These are phyloP conservation scores for Saxicola maurus DNA, from an alignment of 2,797 vertebrate species.

Conservation along the genomic window DNA sequence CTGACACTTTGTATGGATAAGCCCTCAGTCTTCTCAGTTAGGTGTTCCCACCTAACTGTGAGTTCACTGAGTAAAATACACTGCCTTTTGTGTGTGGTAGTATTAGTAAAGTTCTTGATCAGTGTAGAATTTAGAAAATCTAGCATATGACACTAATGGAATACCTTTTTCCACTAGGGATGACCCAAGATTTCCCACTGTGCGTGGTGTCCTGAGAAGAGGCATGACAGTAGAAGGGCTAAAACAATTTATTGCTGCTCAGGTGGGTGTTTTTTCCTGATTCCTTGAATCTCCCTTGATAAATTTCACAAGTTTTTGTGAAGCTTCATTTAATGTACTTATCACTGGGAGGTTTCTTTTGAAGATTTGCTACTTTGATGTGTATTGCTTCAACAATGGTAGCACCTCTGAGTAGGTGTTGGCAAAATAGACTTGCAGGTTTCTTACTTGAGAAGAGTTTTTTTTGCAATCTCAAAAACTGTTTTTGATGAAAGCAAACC, in stretches of 20 bases:
- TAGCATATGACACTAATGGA: background rate
- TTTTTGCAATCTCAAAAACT: background rate
- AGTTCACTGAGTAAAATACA: background rate
- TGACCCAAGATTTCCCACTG: constrained; percentile 97
- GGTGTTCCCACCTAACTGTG: background rate
- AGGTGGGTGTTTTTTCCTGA: constrained; percentile 71
- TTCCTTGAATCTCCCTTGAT: background rate
- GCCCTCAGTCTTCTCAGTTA: background rate
- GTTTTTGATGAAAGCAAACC: background rate
- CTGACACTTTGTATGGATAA: background rate
- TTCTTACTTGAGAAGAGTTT: background rate
- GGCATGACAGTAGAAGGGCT: constrained; percentile 98
- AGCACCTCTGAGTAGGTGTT: background rate
- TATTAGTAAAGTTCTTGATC: background rate
- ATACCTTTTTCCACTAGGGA: constrained; percentile 77
- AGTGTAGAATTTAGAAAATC: background rate
- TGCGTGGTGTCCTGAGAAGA: constrained; percentile 92
- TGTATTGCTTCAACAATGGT: background rate
- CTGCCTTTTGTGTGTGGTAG: accelerated
- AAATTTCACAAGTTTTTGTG: background rate
- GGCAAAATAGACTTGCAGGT: background rate
- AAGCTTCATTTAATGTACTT: background rate
- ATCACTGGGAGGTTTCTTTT: background rate
- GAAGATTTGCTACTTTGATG: background rate
- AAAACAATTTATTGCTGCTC: constrained; percentile 97